Conservation (phyloP, 2,888 invertebrate species). For the Macaria notata region DNA sequence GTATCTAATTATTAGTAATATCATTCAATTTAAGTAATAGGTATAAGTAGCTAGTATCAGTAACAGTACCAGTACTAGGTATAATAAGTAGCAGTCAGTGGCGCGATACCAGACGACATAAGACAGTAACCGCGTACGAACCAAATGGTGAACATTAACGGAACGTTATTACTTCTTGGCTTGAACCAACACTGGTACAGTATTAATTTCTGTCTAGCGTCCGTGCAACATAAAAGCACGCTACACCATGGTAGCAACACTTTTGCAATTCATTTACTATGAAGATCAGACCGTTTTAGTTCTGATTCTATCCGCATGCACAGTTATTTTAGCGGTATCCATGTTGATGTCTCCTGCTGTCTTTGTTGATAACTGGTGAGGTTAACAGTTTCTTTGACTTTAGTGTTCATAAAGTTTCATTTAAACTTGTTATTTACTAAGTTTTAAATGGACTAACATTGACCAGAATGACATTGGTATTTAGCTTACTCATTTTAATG, state of each 20-base stretch:
- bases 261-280: too few relatives aligned
- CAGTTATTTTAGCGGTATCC: slow-evolving; percentile 19
- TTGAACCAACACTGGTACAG: slow-evolving; percentile 67
- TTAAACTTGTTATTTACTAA: slow-evolving; percentile 3
- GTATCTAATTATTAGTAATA: neutral
- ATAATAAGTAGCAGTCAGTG: slow-evolving; percentile 42
- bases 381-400: slow-evolving; percentile 42
- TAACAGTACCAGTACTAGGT: slow-evolving; percentile 12
- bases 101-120: slow-evolving; percentile 59
- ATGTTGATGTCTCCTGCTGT: slow-evolving; percentile 21
- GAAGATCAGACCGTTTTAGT: too few relatives aligned
- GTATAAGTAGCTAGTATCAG: slow-evolving; percentile 6
- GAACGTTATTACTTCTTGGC: slow-evolving; percentile 75
- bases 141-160: slow-evolving; percentile 77
- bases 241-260: too few relatives aligned
- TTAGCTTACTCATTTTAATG: too few relatives aligned
- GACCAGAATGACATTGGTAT: too few relatives aligned
- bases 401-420: slow-evolving; percentile 7
- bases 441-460: neutral
- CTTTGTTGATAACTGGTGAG: slow-evolving; percentile 53
- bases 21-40: slow-evolving; percentile 3
- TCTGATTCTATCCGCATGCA: too few relatives aligned
- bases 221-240: too few relatives aligned
- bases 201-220: slow-evolving; percentile 63
- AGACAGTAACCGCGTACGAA: slow-evolving; percentile 70